Evolutionary conservation across 2,888 invertebrate genomes (phyloP).

Genomic region (Steinernema carpocapsae): DNA sequence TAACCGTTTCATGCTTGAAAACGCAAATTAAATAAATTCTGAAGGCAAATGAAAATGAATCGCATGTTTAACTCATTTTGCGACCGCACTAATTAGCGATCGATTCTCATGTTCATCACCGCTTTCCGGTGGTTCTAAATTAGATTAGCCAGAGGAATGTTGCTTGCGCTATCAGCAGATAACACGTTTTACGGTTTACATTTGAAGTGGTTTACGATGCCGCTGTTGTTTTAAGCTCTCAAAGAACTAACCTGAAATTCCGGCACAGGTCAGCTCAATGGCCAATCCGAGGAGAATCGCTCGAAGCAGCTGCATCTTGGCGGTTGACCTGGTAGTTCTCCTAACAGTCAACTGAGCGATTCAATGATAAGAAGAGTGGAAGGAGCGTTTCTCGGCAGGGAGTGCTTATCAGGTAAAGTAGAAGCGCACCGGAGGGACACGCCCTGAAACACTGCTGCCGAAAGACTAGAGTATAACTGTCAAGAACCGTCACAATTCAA

Average conservation of each 20-base stretch:
- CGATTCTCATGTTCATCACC: no score
- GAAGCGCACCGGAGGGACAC: neutral
- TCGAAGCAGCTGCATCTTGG: neutral
- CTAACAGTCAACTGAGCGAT: conserved; percentile 1
- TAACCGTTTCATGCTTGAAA: no score
- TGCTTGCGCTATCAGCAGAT: neutral
- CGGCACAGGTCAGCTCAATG: neutral
- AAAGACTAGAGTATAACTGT: neutral
- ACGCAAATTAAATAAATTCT: no score
- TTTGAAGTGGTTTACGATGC: no score
- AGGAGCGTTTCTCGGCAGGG: neutral
- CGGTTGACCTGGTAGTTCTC: conserved; percentile 13
- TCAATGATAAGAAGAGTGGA: neutral
- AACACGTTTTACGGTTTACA: neutral
- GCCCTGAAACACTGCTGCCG: conserved; percentile 3
- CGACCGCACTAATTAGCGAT: no score
- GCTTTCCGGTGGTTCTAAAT: no score
- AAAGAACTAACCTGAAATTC: conserved; percentile 13
- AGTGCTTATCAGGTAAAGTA: conserved; percentile 17
- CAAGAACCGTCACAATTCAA: no score
- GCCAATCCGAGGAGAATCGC: conserved; percentile 1
- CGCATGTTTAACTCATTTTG: no score
- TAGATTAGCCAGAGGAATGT: no score
- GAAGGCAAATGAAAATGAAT: no score
- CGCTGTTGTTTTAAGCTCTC: no score